Conservation (phyloP, 2,888 invertebrate genomes). For the Capitulum mitella region DNA sequence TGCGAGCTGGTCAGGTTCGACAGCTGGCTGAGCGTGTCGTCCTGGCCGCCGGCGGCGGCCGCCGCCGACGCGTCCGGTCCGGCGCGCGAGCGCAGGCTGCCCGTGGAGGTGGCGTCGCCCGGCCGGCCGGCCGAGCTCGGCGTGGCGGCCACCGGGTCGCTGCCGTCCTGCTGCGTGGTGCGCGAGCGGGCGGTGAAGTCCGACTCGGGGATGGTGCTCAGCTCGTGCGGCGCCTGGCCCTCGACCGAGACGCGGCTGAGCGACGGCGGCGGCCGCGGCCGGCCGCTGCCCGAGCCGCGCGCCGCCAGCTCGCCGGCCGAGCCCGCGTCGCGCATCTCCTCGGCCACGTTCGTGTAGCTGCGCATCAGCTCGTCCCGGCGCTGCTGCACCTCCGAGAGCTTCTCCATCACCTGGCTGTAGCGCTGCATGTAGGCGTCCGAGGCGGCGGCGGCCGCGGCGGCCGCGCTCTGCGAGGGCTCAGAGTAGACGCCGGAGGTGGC, state of each 20-base stretch:
- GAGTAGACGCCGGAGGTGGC: not conserved
- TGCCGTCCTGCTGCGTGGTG: not conserved
- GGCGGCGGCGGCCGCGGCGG: not conserved
- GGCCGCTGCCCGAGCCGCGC: not conserved
- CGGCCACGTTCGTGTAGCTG: not conserved
- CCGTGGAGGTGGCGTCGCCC: not conserved
- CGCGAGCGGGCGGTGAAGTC: not conserved
- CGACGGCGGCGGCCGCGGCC: slow-evolving; percentile 4
- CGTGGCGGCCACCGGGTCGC: not conserved
- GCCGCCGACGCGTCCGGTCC: not conserved
- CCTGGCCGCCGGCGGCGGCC: not conserved
- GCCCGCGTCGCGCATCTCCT: not conserved
- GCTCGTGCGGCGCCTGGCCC: not conserved
- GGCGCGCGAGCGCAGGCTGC: slow-evolving; percentile 6
- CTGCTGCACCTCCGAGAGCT: slow-evolving; percentile 14
- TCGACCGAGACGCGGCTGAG: not conserved
- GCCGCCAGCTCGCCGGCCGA: not conserved
- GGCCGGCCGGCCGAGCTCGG: not conserved
- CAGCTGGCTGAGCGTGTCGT: slow-evolving; percentile 1
- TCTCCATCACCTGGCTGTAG: slow-evolving; percentile 3
- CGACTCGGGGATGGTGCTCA: slow-evolving; percentile 4
- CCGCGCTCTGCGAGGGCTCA: not conserved
- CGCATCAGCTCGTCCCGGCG: slow-evolving; percentile 8
- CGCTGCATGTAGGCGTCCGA: slow-evolving; percentile 10
- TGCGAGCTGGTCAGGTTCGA: slow-evolving; percentile 16